These are phyloP conservation scores for Megalonaias nervosa DNA, from an alignment of 1,140 invertebrate species.

Conservation along the genomic window DNA sequence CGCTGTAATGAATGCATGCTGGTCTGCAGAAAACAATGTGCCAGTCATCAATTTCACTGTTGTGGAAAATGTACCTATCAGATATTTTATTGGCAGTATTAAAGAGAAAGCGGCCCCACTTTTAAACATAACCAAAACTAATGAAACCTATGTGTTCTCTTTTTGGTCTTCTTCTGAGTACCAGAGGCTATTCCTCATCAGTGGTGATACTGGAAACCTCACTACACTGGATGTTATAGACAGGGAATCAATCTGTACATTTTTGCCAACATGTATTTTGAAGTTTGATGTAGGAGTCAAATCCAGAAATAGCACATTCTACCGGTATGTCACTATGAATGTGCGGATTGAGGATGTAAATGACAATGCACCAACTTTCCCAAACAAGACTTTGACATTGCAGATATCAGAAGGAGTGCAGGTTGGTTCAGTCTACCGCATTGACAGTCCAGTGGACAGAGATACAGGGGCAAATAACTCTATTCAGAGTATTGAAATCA, in stretches of 20 bases:
- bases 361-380: slow-evolving; percentile 64
- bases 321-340: slow-evolving; percentile 31
- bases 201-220: slow-evolving; percentile 25
- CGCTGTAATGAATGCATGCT: too few relatives aligned
- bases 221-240: slow-evolving; percentile 25
- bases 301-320: slow-evolving; percentile 16
- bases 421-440: slow-evolving; percentile 43
- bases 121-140: neutral
- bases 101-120: neutral
- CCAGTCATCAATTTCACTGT: slow-evolving; percentile 20
- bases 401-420: slow-evolving; percentile 54
- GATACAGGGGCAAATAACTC: slow-evolving; percentile 59
- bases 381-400: slow-evolving; percentile 38
- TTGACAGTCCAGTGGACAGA: slow-evolving; percentile 54
- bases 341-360: slow-evolving; percentile 58
- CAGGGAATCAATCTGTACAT: slow-evolving; percentile 21
- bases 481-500: slow-evolving; percentile 49
- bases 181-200: slow-evolving; percentile 24
- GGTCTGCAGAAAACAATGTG: too few relatives aligned
- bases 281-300: slow-evolving; percentile 26
- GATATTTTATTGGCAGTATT: slow-evolving; percentile 20
- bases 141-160: slow-evolving; percentile 4
- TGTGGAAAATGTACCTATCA: slow-evolving; percentile 17
- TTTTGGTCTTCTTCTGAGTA: slow-evolving; percentile 13
- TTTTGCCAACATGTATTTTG: slow-evolving; percentile 7